These are phyloP conservation scores for Pachliopta kotzebuea DNA, from an alignment of 2,888 invertebrate species.

Conservation along the genomic window DNA sequence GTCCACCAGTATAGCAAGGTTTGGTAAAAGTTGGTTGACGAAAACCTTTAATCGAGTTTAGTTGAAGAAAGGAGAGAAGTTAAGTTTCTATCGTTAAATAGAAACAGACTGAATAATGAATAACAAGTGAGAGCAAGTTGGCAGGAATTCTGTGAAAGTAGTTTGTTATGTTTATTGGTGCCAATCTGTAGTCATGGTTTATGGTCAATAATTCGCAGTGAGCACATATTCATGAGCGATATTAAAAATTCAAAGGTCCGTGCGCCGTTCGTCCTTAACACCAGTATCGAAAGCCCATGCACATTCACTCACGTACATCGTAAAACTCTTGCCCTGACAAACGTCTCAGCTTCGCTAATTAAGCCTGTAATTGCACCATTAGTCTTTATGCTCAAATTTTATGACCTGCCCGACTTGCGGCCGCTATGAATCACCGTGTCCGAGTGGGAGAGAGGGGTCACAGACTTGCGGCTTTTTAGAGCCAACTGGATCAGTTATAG, in stretches of 20 bases:
- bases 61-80: no score
- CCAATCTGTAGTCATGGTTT: neutral
- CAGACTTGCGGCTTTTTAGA: constrained; percentile 4
- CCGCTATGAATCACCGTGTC: constrained; percentile 36
- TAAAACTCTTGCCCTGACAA: constrained; percentile 60
- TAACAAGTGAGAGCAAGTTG: no score
- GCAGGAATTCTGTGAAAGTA: neutral
- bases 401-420: constrained; percentile 50
- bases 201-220: neutral
- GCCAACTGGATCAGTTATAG: neutral
- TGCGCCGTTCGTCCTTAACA: neutral
- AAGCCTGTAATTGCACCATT: constrained; percentile 66
- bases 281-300: constrained; percentile 34
- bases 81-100: no score
- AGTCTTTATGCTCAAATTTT: constrained; percentile 66
- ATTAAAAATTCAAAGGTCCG: neutral
- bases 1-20: no score
- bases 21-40: no score
- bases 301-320: constrained; percentile 57
- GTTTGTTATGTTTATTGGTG: neutral
- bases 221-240: neutral
- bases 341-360: constrained; percentile 65
- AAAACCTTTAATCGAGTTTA: no score
- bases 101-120: no score
- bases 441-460: constrained; percentile 31